Evolutionary conservation across 2,113 vertebrate genomes (phyloP), one percentile per base, ranked within the genome.

Genomic region (Smithornis capensis): DNA sequence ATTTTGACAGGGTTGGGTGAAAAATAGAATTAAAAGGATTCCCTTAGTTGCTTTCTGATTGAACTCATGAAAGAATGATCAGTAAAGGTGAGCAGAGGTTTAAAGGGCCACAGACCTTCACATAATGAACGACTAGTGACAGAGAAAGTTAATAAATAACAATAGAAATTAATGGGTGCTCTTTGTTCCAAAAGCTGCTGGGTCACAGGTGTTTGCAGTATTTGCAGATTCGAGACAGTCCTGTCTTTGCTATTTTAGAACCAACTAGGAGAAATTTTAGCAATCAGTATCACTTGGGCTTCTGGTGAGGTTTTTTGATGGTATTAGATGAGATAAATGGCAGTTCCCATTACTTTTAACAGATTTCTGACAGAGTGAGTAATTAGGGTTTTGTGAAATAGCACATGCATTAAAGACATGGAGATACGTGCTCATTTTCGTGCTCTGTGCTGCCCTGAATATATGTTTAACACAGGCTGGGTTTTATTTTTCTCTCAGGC

Each of bases 141-240:
- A 70, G 37, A 69, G 33, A 21, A 69, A 76, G 19, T 9, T 75
- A 59, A 59, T 71, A 68, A 78, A 27, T 68, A 37, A 9, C n/a
- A 38, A 11, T 10, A 55, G 38, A 68, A 90, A 37, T 79, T 49
- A 93, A 83, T 63, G 35, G 13, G 5, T 7, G 6, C 13, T 74
- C 22, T 14, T 37, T 21, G 23, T 81, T 94, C 35, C 45, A 45
- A 53, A 6, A 76, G n/a, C 22, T 52, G 19, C 22, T 35, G 21
- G 53, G 22, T 28, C 45, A 17, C n/a, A 56, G 14, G 16, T 56
- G 4, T 62, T 76, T 86, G 24, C 35, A 31, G 49, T 31, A n/a
- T n/a, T n/a, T n/a, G n/a, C n/a, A n/a, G 45, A 8, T n/a, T 70
- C 3, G 1, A 38, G 53, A 9, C 1, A 12, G 6, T 10, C 15